Percentiles rank a stretch among this genome's conserved stretches.
These are phyloP conservation scores for Hoplostethus atlanticus DNA, from an alignment of 2,797 vertebrate genomes.

Conservation along the genomic window DNA sequence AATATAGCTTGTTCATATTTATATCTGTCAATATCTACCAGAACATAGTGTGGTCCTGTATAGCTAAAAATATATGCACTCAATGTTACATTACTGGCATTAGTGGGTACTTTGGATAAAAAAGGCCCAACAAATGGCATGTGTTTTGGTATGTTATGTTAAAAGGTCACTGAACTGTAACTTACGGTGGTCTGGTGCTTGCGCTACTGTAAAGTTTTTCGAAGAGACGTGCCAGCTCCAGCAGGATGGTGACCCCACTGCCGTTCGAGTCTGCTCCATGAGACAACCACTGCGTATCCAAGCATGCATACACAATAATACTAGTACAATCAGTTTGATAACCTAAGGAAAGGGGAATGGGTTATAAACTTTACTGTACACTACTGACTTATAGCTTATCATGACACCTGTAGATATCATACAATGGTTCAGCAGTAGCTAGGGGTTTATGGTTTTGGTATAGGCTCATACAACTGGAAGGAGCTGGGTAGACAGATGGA, in stretches of 20 bases:
- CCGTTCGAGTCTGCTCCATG: conserved; percentile 88
- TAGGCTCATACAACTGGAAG: background rate
- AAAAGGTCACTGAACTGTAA: conserved; percentile 8
- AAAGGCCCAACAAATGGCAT: background rate
- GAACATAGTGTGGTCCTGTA: background rate
- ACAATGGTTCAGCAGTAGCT: background rate
- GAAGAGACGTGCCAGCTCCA: conserved; percentile 87
- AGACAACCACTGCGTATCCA: conserved; percentile 81
- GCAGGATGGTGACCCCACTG: conserved; percentile 84
- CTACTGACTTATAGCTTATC: background rate
- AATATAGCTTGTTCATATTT: background rate
- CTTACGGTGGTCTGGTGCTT: conserved; percentile 83
- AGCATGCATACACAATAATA: background rate
- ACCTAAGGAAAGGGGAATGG: background rate
- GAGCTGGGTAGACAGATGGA: background rate
- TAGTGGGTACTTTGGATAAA: too few relatives aligned
- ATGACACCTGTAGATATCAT: background rate
- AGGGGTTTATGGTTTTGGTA: background rate
- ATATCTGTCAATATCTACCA: background rate
- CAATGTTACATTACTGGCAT: too few relatives aligned
- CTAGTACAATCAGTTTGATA: background rate
- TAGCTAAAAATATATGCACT: too few relatives aligned
- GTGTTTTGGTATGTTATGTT: background rate
- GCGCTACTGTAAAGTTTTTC: conserved; percentile 81
- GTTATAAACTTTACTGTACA: background rate